Conservation (phyloP, 2,888 invertebrate species). For the Augochlorella aurata region DNA sequence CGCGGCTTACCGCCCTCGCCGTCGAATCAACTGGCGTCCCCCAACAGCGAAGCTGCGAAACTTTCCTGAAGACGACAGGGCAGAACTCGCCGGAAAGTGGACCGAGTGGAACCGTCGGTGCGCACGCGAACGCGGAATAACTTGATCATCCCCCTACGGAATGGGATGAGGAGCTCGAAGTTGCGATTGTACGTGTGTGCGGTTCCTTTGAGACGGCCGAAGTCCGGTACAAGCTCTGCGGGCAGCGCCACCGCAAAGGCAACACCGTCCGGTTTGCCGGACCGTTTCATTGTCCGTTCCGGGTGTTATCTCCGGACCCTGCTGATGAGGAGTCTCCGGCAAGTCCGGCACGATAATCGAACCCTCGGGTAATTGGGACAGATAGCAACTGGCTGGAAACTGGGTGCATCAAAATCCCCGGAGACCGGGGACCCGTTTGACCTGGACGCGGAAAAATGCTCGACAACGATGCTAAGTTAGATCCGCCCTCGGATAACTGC, state of each 20-base stretch:
- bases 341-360: slow-evolving; percentile 20
- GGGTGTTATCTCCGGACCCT: slow-evolving; percentile 15
- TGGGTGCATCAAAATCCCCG: neutral
- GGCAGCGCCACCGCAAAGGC: slow-evolving; percentile 30
- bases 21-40: neutral
- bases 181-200: slow-evolving; percentile 4
- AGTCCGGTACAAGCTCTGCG: slow-evolving; percentile 1
- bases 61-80: neutral
- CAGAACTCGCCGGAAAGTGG: slow-evolving; percentile 24
- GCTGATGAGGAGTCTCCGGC: slow-evolving; percentile 29
- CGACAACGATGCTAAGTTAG: too few species aligned
- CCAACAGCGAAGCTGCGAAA: neutral
- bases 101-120: neutral
- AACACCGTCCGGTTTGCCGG: slow-evolving; percentile 34
- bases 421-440: neutral
- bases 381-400: neutral
- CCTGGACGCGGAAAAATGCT: neutral
- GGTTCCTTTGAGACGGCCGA: slow-evolving; percentile 39
- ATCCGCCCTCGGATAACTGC: too few species aligned
- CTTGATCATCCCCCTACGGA: slow-evolving; percentile 38
- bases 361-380: slow-evolving; percentile 12
- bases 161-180: neutral
- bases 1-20: neutral
- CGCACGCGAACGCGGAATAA: slow-evolving; percentile 40
- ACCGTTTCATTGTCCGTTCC: slow-evolving; percentile 35